Conservation (phyloP, 2,113 vertebrate species). For the Haplochromis vanheusdeni region DNA sequence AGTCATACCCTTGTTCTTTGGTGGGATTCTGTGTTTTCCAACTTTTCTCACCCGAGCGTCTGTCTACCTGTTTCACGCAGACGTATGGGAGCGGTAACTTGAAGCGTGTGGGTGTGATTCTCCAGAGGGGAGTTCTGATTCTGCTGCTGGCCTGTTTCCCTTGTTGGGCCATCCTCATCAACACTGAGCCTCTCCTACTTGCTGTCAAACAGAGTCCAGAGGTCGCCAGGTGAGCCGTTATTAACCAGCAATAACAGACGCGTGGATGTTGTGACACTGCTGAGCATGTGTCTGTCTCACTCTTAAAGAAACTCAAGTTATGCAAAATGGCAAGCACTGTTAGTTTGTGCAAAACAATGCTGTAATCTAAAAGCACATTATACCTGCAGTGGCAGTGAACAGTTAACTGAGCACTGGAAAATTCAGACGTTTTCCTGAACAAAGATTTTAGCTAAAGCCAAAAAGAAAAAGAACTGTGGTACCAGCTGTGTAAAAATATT, state of each 20-base stretch:
- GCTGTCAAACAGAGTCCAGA: slow-evolving; percentile 75
- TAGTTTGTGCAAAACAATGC: not conserved
- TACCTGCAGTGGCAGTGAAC: not conserved
- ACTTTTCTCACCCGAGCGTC: not conserved
- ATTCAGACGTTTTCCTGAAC: not conserved
- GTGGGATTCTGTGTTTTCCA: not conserved
- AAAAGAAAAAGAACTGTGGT: not conserved
- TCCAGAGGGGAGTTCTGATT: slow-evolving; percentile 82
- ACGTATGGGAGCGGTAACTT: slow-evolving; percentile 85
- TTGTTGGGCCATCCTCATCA: slow-evolving; percentile 91
- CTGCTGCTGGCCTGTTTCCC: slow-evolving; percentile 88
- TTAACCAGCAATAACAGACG: not conserved
- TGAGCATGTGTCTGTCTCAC: not conserved
- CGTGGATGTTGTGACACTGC: not conserved
- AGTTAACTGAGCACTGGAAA: not conserved
- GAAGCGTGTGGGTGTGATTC: slow-evolving; percentile 86
- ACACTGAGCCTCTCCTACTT: slow-evolving; percentile 77
- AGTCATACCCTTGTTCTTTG: not conserved
- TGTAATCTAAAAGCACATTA: not conserved
- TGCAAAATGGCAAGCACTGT: not conserved
- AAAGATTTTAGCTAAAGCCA: not conserved
- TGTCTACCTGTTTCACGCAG: slow-evolving; percentile 57
- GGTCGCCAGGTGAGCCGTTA: slow-evolving; percentile 71
- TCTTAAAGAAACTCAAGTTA: fast-evolving
- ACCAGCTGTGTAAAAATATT: not conserved